Conservation (phyloP, 2,888 invertebrate species). For the Sinodicranocentrus sp. region DNA sequence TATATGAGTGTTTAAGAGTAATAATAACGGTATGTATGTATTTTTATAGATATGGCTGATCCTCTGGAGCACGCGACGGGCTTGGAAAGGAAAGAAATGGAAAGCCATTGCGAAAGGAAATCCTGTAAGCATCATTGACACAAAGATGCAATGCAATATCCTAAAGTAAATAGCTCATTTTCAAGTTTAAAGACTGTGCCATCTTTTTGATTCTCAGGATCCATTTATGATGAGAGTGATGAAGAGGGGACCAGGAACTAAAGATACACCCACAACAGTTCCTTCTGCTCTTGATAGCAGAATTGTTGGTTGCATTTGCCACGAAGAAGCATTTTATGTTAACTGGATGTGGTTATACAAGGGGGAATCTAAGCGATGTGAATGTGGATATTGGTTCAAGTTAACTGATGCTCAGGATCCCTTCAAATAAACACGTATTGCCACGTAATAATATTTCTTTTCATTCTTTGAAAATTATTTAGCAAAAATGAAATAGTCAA, state of each 20-base stretch:
- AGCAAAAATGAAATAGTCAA: constrained; percentile 49
- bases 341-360: constrained; percentile 98
- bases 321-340: constrained; percentile 93
- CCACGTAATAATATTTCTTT: constrained; percentile 41
- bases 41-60: constrained; percentile 86
- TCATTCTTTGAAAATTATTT: constrained; percentile 54
- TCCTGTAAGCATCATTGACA: constrained; percentile 82
- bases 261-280: constrained; percentile 91
- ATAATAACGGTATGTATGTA: no score
- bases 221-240: constrained; percentile 85
- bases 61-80: constrained; percentile 96
- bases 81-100: constrained; percentile 91
- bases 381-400: constrained; percentile 98
- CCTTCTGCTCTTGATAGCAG: constrained; percentile 94
- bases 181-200: no score
- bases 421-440: constrained; percentile 69
- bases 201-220: no score
- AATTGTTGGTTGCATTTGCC: constrained; percentile 96
- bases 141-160: no score
- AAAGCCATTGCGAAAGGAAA: constrained; percentile 92
- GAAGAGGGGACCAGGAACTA: constrained; percentile 89
- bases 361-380: constrained; percentile 93
- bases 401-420: constrained; percentile 82
- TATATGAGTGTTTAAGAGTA: no score
- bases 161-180: constrained; percentile 29